Evolutionary conservation across 2,797 vertebrate genomes (phyloP).

Genomic region (Myotis myotis): DNA sequence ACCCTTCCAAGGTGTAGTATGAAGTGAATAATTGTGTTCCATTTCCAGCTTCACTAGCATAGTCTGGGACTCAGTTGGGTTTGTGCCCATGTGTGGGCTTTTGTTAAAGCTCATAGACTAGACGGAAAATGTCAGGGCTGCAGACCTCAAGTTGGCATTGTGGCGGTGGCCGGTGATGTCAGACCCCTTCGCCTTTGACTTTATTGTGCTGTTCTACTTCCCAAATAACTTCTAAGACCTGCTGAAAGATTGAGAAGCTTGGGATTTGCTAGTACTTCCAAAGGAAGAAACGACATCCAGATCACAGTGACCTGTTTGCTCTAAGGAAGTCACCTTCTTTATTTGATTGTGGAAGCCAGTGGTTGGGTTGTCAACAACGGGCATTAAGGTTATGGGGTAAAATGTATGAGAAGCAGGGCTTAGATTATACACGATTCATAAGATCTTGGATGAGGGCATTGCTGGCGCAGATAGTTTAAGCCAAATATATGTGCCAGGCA

Average conservation of each 20-base stretch:
- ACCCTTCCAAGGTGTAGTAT: background rate
- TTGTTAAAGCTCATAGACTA: background rate
- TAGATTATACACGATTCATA: background rate
- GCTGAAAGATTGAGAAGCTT: background rate
- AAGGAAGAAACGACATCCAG: background rate
- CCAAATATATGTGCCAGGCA: background rate
- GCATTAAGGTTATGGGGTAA: background rate
- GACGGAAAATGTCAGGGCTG: background rate
- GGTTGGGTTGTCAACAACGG: background rate
- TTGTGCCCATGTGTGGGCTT: background rate
- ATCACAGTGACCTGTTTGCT: background rate
- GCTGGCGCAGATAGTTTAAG: background rate
- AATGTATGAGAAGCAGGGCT: background rate
- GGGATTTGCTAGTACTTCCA: background rate
- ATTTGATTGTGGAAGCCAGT: background rate
- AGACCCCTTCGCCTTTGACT: background rate
- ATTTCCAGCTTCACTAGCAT: background rate
- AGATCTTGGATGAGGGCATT: background rate
- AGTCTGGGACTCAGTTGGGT: background rate
- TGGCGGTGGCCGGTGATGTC: rapidly evolving
- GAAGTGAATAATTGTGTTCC: background rate
- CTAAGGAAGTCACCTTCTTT: background rate
- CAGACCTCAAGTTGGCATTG: background rate
- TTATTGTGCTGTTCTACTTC: background rate
- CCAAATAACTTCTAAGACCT: background rate